Percentiles rank a stretch among this genome's conserved stretches.
phyloP scores from a whole-genome alignment of 2,888 invertebrate genomes.

The Exephanes ischioxanthus region DNA sequence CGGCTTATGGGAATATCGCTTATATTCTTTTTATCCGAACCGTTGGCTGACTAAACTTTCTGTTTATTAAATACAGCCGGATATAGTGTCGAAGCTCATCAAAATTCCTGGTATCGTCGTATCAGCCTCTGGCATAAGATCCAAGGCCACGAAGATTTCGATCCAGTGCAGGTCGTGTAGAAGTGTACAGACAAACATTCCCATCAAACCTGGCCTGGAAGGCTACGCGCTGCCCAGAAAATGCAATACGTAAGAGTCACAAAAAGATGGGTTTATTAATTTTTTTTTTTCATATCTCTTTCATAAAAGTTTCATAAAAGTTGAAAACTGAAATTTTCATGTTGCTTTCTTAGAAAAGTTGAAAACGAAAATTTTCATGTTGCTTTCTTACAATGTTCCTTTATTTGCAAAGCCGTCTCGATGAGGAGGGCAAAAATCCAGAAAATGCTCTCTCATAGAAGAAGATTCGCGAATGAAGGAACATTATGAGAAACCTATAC shows the following conservation, averaged over 20 bases:
- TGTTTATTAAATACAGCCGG: constrained; percentile 89
- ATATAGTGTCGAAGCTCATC: constrained; percentile 96
- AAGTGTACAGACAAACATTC: constrained; percentile 94
- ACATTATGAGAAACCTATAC: no score
- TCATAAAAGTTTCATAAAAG: no score
- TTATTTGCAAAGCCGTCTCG: no score
- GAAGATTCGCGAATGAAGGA: no score
- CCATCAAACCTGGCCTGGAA: constrained; percentile 97
- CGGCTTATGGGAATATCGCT: neutral
- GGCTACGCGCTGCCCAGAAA: constrained; percentile 98
- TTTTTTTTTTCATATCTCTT: neutral
- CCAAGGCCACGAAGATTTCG: constrained; percentile 97
- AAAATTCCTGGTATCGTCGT: constrained; percentile 98
- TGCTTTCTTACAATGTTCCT: no score
- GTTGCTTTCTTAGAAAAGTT: no score
- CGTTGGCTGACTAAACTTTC: constrained; percentile 25
- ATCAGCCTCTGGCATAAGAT: constrained; percentile 96
- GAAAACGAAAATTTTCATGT: no score
- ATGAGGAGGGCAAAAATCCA: no score
- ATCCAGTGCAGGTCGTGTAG: constrained; percentile 98
- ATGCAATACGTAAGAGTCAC: constrained; percentile 94
- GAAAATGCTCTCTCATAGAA: no score
- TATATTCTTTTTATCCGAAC: neutral
- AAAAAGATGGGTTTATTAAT: neutral
- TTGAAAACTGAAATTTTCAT: no score